Evolutionary conservation across 2,888 invertebrate genomes (phyloP), one percentile per base, ranked within the genome.

Genomic region (Hirtodrosophila confusa): DNA sequence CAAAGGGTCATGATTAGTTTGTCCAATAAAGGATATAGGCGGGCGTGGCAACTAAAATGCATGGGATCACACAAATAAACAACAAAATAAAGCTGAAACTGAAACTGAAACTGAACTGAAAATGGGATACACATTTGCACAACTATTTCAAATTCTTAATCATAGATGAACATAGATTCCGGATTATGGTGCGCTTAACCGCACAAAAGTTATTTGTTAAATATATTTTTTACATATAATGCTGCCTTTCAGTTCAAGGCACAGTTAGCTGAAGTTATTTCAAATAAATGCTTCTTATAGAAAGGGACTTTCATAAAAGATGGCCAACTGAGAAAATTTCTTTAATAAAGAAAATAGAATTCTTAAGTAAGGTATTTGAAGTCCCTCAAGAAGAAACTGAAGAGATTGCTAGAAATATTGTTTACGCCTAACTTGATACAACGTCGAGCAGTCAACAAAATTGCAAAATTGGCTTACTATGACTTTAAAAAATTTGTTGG

Each of bases 1-100:
- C 82, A 87, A 87, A 85, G 80, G 86, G 80, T 80, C 84, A 75
- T 80, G 85, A 87, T 88, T 86, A 86, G 86, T 87, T 74, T 48
- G 51, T 49, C 41, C 65, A 78, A 75, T 69, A 78, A 78, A 70
- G 57, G 63, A 60, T 24, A 58, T 23, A 51, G 43, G 33, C 11
- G 17, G 17, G 27, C 35, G 7, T 31, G 9, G 27, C 31, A 45
- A 61, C 1, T 17, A 17, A 17, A 17, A 17, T 17, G 17, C 17
- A 17, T 17, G 17, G 17, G 17, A 17, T 17, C 17, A 17, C 62
- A 55, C 39, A 55, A 47, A 71, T 47, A 48, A 49, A 55, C 27
- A 47, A 55, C 33, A 33, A 40, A 35, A 29, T 33, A 40, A 45
- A 49, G 10, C 27, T 36, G 10, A 40, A 50, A 17, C 17, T 17